Percentiles rank a stretch among this genome's conserved stretches.
These are phyloP conservation scores for Zaprionus ghesquierei DNA, from an alignment of 1,140 invertebrate species.

Conservation along the genomic window DNA sequence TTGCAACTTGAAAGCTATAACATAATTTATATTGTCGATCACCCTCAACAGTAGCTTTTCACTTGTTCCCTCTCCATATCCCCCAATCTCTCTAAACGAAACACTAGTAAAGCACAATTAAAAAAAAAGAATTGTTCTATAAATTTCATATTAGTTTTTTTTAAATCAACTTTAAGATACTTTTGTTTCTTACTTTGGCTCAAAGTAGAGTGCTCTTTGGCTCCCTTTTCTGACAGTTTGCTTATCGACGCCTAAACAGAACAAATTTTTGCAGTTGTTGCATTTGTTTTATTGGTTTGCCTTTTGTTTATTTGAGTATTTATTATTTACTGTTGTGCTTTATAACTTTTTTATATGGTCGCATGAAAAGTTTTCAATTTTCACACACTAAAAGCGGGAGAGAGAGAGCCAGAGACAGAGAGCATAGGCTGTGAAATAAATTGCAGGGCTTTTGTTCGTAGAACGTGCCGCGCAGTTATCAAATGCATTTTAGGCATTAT, in stretches of 20 bases:
- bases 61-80: too few relatives aligned
- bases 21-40: too few relatives aligned
- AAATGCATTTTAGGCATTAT: slow-evolving; percentile 74
- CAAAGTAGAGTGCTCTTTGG: background rate
- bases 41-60: too few relatives aligned
- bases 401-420: background rate
- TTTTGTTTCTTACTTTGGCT: background rate
- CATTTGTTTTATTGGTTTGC: slow-evolving; percentile 50
- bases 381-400: slow-evolving; percentile 37
- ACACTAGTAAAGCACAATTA: too few relatives aligned
- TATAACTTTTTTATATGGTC: slow-evolving; percentile 62
- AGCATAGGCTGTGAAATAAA: slow-evolving; percentile 28
- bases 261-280: slow-evolving; percentile 34
- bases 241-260: slow-evolving; percentile 58
- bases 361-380: slow-evolving; percentile 63
- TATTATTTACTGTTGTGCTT: slow-evolving; percentile 71
- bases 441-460: slow-evolving; percentile 48
- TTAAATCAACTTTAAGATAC: background rate
- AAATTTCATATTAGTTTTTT: background rate
- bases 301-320: slow-evolving; percentile 61
- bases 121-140: too few relatives aligned
- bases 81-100: too few relatives aligned
- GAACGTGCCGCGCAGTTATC: slow-evolving; percentile 52
- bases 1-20: too few relatives aligned
- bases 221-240: background rate